phyloP scores from a whole-genome alignment of 1,140 invertebrate genomes.

The Drosophila virilis region DNA sequence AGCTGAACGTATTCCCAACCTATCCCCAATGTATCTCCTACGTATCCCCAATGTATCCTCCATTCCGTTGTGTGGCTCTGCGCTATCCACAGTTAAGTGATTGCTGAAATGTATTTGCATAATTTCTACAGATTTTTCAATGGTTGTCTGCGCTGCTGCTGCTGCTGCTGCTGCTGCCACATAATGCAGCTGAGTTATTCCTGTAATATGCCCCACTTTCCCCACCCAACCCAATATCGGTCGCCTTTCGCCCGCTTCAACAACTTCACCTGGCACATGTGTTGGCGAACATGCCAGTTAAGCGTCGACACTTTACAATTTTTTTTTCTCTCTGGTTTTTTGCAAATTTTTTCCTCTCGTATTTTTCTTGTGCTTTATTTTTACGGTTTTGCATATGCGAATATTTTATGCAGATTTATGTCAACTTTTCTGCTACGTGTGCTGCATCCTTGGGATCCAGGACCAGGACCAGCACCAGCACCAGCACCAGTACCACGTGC shows the following conservation, averaged over 20 bases:
- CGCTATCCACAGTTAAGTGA: slow-evolving; percentile 69
- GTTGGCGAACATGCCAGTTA: slow-evolving; percentile 68
- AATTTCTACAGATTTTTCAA: slow-evolving; percentile 82
- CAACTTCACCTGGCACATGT: slow-evolving; percentile 27
- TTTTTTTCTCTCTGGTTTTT: slow-evolving; percentile 18
- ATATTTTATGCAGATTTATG: slow-evolving; percentile 83
- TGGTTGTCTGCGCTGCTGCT: slow-evolving; percentile 54
- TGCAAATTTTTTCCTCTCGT: slow-evolving; percentile 4
- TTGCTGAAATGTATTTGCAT: slow-evolving; percentile 81
- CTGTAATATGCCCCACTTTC: neutral
- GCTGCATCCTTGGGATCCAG: slow-evolving; percentile 52
- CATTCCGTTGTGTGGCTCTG: slow-evolving; percentile 11
- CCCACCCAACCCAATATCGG: neutral
- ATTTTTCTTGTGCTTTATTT: slow-evolving; percentile 26
- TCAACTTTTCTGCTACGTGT: slow-evolving; percentile 76
- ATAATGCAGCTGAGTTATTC: slow-evolving; percentile 67
- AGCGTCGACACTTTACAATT: slow-evolving; percentile 45
- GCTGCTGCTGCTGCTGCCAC: slow-evolving; percentile 29
- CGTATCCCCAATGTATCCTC: slow-evolving; percentile 11
- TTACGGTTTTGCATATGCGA: slow-evolving; percentile 71
- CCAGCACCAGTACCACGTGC: slow-evolving; percentile 49
- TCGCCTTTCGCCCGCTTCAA: neutral
- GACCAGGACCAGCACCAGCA: neutral
- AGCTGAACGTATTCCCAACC: slow-evolving; percentile 1
- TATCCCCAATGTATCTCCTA: slow-evolving; percentile 8